A percentile compares a stretch with the other conserved stretches of the same genome.
Conservation (phyloP, 1,140 invertebrate species). For the Solenopsis invicta region DNA sequence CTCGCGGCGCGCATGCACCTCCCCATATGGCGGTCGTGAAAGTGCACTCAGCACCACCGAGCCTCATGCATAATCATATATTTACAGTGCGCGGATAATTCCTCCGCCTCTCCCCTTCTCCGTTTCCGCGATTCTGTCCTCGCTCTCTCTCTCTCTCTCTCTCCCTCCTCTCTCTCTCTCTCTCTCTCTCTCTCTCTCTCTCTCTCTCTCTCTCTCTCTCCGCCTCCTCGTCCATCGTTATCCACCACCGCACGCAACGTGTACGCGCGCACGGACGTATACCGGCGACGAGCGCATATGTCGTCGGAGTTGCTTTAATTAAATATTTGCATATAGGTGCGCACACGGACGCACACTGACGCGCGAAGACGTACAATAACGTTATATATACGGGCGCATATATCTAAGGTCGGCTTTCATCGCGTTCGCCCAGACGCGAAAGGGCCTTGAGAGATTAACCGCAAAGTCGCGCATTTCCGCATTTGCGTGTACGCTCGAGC, state of each 20-base stretch:
- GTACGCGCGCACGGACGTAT: slow-evolving; percentile 57
- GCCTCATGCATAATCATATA: slow-evolving; percentile 84
- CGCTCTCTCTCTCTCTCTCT: background rate
- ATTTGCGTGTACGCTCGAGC: background rate
- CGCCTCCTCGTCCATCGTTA: slow-evolving; percentile 21
- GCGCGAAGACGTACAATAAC: slow-evolving; percentile 46
- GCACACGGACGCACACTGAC: slow-evolving; percentile 52
- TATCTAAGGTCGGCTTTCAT: slow-evolving; percentile 45
- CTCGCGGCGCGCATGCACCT: slow-evolving; percentile 48
- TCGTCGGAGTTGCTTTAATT: slow-evolving; percentile 78
- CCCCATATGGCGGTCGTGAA: slow-evolving; percentile 72
- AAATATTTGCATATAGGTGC: slow-evolving; percentile 81
- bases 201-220: background rate
- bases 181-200: background rate
- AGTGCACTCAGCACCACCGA: slow-evolving; percentile 80
- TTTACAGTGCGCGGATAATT: slow-evolving; percentile 77
- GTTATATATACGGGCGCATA: slow-evolving; percentile 49
- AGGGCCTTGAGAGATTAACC: slow-evolving; percentile 69
- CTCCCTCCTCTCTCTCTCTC: background rate
- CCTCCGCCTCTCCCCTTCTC: slow-evolving; percentile 13
- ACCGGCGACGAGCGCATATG: slow-evolving; percentile 69
- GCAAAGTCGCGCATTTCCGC: slow-evolving; percentile 58
- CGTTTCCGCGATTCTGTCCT: slow-evolving; percentile 51
- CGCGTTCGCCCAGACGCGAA: background rate
- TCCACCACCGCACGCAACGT: slow-evolving; percentile 65